Percentiles rank a stretch among this genome's conserved stretches.
phyloP scores from a whole-genome alignment of 2,797 vertebrate genomes.

The Hyperoplus lanceolatus region DNA sequence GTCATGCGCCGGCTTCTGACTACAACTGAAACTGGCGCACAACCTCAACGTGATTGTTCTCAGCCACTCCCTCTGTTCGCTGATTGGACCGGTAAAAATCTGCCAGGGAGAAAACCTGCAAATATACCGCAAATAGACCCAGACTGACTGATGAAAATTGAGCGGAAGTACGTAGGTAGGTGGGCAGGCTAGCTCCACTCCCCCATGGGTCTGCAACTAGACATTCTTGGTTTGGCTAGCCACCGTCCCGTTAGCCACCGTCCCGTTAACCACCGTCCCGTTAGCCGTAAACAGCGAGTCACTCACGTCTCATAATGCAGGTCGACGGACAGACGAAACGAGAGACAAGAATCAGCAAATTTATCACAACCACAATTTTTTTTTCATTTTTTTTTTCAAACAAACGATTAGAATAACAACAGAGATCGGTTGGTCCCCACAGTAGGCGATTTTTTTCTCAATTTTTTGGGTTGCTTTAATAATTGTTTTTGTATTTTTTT shows the following conservation, averaged over 20 bases:
- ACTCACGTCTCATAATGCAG: conserved; percentile 90
- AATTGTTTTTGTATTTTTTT: conserved; percentile 27
- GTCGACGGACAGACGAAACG: conserved; percentile 91
- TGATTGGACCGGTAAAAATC: too few species aligned
- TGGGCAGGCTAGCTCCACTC: too few species aligned
- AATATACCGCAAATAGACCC: too few species aligned
- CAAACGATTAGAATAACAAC: conserved; percentile 93
- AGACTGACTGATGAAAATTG: too few species aligned
- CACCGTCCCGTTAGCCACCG: conserved; percentile 76
- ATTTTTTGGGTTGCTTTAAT: conserved; percentile 18
- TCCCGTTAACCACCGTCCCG: conserved; percentile 89
- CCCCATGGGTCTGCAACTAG: too few species aligned
- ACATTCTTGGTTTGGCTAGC: too few species aligned
- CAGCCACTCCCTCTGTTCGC: too few species aligned
- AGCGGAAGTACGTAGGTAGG: too few species aligned
- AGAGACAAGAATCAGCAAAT: conserved; percentile 93
- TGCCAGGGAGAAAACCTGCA: too few species aligned
- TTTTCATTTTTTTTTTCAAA: conserved; percentile 71
- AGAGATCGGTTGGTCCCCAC: conserved; percentile 91
- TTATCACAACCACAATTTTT: conserved; percentile 91
- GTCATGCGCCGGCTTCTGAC: too few species aligned
- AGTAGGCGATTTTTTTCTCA: conserved; percentile 59
- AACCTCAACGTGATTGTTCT: too few species aligned
- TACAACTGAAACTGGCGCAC: too few species aligned
- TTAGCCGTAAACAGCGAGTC: conserved; percentile 90